These are phyloP conservation scores for Tragopan temminckii DNA, from an alignment of 2,797 vertebrate genomes.

Conservation along the genomic window DNA sequence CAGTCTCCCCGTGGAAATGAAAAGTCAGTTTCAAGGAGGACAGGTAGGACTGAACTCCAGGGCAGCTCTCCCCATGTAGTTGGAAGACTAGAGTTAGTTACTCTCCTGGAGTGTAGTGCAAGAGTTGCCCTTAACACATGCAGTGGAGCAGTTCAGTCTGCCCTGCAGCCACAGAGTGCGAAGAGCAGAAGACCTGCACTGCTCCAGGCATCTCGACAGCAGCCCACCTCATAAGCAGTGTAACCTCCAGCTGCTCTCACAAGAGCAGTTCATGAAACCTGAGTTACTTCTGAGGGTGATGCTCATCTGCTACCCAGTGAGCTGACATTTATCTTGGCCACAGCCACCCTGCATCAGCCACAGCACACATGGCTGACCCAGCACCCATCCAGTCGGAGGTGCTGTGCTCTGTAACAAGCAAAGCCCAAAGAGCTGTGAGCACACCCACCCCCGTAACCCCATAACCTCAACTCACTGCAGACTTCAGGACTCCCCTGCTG, in stretches of 20 bases:
- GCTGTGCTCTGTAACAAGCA: not conserved
- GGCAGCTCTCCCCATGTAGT: slow-evolving; percentile 56
- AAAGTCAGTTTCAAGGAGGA: slow-evolving; percentile 73
- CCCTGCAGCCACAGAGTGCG: too few species aligned
- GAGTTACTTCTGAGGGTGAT: not conserved
- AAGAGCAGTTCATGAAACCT: not conserved
- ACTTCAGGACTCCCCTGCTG: slow-evolving; percentile 58
- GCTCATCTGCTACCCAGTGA: not conserved
- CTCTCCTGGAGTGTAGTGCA: fast-evolving
- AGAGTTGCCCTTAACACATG: not conserved
- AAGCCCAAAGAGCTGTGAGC: not conserved
- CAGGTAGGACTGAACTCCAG: slow-evolving; percentile 49
- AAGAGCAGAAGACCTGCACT: not conserved
- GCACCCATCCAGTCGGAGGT: not conserved
- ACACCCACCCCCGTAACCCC: not conserved
- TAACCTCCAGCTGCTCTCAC: not conserved
- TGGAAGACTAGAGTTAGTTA: slow-evolving; percentile 49
- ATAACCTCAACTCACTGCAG: slow-evolving; percentile 53
- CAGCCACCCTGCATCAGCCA: not conserved
- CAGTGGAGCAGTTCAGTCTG: fast-evolving
- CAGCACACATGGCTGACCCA: fast-evolving
- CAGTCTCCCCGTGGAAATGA: not conserved
- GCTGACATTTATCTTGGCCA: not conserved
- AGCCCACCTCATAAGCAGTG: fast-evolving
- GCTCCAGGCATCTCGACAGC: not conserved